A percentile compares a stretch with the other conserved stretches of the same genome.
phyloP scores from a whole-genome alignment of 2,113 vertebrate genomes.

The Colaptes auratus region DNA sequence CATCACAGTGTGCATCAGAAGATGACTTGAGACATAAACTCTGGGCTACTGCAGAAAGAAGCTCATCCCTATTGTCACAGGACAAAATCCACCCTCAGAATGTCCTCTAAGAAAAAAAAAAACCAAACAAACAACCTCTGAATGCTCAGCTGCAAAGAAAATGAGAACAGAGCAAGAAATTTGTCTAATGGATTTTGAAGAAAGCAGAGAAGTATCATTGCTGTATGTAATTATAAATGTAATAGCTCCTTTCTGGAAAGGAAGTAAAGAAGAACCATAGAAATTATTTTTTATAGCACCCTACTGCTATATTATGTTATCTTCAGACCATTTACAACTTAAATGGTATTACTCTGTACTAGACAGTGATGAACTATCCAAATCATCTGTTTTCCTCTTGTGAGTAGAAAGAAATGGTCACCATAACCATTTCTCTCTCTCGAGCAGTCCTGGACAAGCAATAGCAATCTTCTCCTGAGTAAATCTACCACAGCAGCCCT shows the following conservation, averaged over 20 bases:
- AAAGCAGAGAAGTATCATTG: neutral
- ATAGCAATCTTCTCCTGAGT: neutral
- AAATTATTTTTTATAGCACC: conserved; percentile 17
- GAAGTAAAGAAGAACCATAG: neutral
- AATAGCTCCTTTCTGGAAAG: conserved; percentile 15
- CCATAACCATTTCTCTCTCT: neutral
- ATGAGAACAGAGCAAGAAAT: neutral
- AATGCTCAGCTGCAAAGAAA: neutral
- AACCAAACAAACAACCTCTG: neutral
- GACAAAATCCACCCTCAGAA: neutral
- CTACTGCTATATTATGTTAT: neutral
- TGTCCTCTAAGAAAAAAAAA: neutral
- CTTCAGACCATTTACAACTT: neutral
- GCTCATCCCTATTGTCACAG: neutral
- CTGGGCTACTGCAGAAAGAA: neutral
- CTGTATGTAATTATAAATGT: neutral
- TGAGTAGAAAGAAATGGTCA: neutral
- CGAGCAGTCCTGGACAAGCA: neutral
- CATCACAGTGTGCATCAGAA: neutral
- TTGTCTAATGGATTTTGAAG: neutral
- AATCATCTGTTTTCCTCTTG: conserved; percentile 8
- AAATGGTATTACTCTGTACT: neutral
- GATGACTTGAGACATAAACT: neutral
- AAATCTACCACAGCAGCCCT: neutral
- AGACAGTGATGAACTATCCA: neutral